Conservation (phyloP, 2,888 invertebrate species). For the Mythimna pallens region DNA sequence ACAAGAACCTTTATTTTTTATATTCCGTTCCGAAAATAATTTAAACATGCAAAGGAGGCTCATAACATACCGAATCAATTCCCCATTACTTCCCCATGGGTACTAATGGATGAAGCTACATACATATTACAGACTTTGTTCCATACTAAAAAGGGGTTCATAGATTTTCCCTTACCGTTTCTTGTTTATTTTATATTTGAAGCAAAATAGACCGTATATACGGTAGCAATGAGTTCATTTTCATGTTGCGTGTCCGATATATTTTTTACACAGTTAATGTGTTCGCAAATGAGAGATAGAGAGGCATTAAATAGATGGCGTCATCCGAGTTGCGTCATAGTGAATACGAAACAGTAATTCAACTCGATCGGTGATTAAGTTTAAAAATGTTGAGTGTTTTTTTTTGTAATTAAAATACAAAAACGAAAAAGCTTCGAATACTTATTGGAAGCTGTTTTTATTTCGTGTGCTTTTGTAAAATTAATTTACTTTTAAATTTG, state of each 20-base stretch:
- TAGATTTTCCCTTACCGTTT: constrained; percentile 42
- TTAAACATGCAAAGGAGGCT: constrained; percentile 52
- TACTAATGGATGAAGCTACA: constrained; percentile 52
- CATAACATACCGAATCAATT: constrained; percentile 61
- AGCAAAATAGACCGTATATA: constrained; percentile 39
- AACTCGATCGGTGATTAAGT: constrained; percentile 40
- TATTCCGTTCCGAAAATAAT: constrained; percentile 50
- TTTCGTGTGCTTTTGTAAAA: constrained; percentile 2
- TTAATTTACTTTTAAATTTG: constrained; percentile 12
- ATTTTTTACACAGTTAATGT: constrained; percentile 61
- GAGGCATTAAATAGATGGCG: constrained; percentile 63
- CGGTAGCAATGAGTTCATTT: constrained; percentile 5
- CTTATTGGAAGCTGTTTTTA: constrained; percentile 29
- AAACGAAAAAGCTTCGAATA: background rate
- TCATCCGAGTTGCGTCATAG: constrained; percentile 47
- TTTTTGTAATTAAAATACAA: constrained; percentile 1
- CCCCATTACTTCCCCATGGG: constrained; percentile 58
- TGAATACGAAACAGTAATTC: constrained; percentile 48
- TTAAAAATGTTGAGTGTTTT: constrained; percentile 35
- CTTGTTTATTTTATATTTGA: constrained; percentile 40
- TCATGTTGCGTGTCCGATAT: constrained; percentile 22
- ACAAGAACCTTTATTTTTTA: constrained; percentile 30
- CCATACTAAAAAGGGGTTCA: constrained; percentile 60
- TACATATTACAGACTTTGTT: constrained; percentile 49
- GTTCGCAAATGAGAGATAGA: constrained; percentile 61